These are phyloP conservation scores for Dichetophora obliterata DNA, from an alignment of 2,888 invertebrate species.

Conservation along the genomic window DNA sequence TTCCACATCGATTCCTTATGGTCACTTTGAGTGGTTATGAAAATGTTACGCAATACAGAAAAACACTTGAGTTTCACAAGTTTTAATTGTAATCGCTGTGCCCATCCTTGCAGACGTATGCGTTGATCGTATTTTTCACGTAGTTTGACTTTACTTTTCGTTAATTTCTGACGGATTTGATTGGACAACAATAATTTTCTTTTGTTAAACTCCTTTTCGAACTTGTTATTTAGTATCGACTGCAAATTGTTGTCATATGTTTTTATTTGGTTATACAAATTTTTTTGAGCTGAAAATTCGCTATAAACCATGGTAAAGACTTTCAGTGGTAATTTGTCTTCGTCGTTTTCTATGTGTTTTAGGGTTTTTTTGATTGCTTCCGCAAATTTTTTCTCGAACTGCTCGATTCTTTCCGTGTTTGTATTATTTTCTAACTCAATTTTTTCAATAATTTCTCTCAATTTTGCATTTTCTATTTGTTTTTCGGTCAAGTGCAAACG, in stretches of 20 bases:
- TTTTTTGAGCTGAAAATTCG: slow-evolving; percentile 41
- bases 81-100: slow-evolving; percentile 53
- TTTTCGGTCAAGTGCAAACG: slow-evolving; percentile 50
- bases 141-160: slow-evolving; percentile 48
- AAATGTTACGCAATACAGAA: slow-evolving; percentile 54
- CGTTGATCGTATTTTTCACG: slow-evolving; percentile 51
- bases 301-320: slow-evolving; percentile 46
- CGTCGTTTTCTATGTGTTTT: slow-evolving; percentile 34
- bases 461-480: slow-evolving; percentile 51
- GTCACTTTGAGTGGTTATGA: slow-evolving; percentile 51
- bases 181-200: slow-evolving; percentile 43
- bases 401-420: slow-evolving; percentile 34
- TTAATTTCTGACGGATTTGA: slow-evolving; percentile 48
- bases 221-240: slow-evolving; percentile 42
- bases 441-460: slow-evolving; percentile 50
- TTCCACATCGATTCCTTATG: slow-evolving; percentile 46
- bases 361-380: slow-evolving; percentile 40
- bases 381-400: slow-evolving; percentile 41
- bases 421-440: slow-evolving; percentile 40
- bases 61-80: slow-evolving; percentile 54
- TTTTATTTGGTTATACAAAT: slow-evolving; percentile 43
- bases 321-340: slow-evolving; percentile 36
- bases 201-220: slow-evolving; percentile 43
- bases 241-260: slow-evolving; percentile 52
- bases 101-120: slow-evolving; percentile 48